Evolutionary conservation across 1,140 invertebrate species (phyloP).

Genomic region (Notospermus geniculatus): DNA sequence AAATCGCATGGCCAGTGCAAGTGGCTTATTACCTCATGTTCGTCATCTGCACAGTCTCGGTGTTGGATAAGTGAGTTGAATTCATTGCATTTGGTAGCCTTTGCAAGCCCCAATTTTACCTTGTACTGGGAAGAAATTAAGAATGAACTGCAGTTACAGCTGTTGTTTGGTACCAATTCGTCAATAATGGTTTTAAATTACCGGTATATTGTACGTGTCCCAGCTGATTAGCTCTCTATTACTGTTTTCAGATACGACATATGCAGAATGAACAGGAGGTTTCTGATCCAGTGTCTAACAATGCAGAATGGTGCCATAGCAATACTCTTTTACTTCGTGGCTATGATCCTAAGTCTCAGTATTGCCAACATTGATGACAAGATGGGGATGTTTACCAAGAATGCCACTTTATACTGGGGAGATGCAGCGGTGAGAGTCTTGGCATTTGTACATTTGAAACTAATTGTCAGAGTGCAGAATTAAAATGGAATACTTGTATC

Average conservation of each 20-base stretch:
- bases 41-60: conserved; percentile 39
- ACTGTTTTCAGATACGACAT: conserved; percentile 45
- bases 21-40: conserved; percentile 42
- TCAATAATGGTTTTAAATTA: no score
- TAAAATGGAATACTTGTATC: neutral
- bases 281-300: conserved; percentile 33
- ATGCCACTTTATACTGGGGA: neutral
- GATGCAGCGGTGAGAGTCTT: neutral
- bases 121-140: no score
- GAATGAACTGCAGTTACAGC: no score
- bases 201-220: no score
- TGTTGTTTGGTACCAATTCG: no score
- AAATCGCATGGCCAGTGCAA: conserved; percentile 42
- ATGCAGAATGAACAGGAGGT: conserved; percentile 30
- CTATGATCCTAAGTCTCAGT: conserved; percentile 30
- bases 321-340: conserved; percentile 33
- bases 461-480: neutral
- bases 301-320: conserved; percentile 41
- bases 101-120: no score
- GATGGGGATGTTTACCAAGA: conserved; percentile 27
- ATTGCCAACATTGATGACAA: conserved; percentile 33
- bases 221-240: no score
- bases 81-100: no score
- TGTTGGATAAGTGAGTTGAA: conserved; percentile 43
- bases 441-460: neutral